Evolutionary conservation across 1,140 invertebrate species (phyloP).

Genomic region (Goniozus legneri): DNA sequence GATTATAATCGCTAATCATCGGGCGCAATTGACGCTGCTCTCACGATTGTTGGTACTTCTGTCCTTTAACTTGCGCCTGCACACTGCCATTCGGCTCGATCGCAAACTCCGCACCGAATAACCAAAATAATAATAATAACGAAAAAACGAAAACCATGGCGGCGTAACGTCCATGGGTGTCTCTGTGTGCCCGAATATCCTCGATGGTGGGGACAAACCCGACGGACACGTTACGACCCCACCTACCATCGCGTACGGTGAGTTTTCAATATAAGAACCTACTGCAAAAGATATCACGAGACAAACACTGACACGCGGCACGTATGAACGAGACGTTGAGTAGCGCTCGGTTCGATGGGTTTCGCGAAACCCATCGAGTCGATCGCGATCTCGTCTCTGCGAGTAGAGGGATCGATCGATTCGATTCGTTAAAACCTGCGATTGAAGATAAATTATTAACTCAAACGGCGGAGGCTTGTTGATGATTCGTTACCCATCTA

Average conservation of each 20-base stretch:
- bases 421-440: no score
- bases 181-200: no score
- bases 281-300: not conserved
- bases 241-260: constrained; percentile 53
- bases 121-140: no score
- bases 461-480: no score
- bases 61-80: constrained; percentile 52
- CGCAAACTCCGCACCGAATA: constrained; percentile 27
- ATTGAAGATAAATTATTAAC: no score
- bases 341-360: no score
- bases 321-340: not conserved
- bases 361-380: no score
- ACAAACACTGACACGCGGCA: not conserved
- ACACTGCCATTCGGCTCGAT: constrained; percentile 38
- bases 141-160: no score
- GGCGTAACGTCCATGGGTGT: no score
- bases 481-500: no score
- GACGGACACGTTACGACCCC: constrained; percentile 45
- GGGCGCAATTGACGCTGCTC: constrained; percentile 50
- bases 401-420: no score
- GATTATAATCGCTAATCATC: constrained; percentile 20
- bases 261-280: constrained; percentile 26
- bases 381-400: no score
- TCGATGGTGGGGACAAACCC: constrained; percentile 34
- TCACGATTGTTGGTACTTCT: constrained; percentile 56